phyloP scores from a whole-genome alignment of 1,140 invertebrate species.

The Vanessa tameamea region DNA sequence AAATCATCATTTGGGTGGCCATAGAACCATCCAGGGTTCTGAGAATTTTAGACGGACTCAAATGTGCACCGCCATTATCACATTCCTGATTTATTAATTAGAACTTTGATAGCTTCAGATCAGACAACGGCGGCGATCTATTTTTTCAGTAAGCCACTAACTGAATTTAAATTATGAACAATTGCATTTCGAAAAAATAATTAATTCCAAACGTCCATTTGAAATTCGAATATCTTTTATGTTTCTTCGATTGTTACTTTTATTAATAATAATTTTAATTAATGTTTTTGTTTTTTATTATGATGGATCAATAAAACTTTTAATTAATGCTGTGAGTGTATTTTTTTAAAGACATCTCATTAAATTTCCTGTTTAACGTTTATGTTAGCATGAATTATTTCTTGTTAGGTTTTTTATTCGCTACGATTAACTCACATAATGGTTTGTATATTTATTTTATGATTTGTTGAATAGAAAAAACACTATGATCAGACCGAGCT shows the following conservation, averaged over 20 bases:
- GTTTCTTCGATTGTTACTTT: not conserved
- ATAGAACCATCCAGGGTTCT: conserved; percentile 68
- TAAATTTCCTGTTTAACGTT: conserved; percentile 39
- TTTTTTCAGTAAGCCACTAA: conserved; percentile 33
- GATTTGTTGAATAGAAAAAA: not conserved
- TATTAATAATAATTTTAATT: conserved; percentile 6
- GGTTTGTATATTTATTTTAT: conserved; percentile 40
- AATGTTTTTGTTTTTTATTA: not conserved
- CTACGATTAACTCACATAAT: conserved; percentile 42
- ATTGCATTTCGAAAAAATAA: conserved; percentile 1
- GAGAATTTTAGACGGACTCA: conserved; percentile 57
- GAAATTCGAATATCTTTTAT: not conserved
- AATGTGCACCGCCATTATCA: conserved; percentile 69
- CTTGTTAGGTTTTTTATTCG: conserved; percentile 43
- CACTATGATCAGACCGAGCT: not conserved
- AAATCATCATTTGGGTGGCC: conserved; percentile 81
- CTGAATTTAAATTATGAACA: conserved; percentile 27
- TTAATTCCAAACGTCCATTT: not conserved
- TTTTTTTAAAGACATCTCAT: conserved; percentile 15
- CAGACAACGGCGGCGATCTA: conserved; percentile 32
- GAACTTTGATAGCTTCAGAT: conserved; percentile 54
- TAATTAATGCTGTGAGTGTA: conserved; percentile 12
- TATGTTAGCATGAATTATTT: conserved; percentile 45
- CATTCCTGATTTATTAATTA: conserved; percentile 80
- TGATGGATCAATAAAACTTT: conserved; percentile 23